These are phyloP conservation scores for Lepus timidus DNA, from an alignment of 2,113 vertebrate species.

Conservation along the genomic window DNA sequence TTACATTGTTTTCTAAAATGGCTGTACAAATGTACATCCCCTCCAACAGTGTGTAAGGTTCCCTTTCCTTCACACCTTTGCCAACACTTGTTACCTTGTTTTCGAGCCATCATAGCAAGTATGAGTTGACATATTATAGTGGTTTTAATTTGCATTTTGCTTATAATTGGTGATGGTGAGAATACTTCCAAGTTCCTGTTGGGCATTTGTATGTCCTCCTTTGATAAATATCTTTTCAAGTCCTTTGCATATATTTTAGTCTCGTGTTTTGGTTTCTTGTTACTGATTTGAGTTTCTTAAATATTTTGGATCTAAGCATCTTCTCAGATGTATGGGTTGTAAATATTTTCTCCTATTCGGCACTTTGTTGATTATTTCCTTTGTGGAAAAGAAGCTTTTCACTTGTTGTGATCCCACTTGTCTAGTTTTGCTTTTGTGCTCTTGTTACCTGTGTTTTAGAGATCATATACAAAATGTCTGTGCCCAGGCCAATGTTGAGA, in stretches of 20 bases:
- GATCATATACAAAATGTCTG: not conserved
- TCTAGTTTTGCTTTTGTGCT: no score
- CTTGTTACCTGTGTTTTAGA: not conserved
- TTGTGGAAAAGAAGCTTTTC: not conserved
- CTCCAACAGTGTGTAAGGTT: not conserved
- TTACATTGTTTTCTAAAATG: not conserved
- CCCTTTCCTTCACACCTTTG: not conserved
- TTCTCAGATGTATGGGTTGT: not conserved
- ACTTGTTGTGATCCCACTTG: not conserved
- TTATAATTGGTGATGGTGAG: not conserved
- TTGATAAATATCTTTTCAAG: not conserved
- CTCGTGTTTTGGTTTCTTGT: not conserved
- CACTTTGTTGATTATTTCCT: no score
- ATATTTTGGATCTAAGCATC: not conserved
- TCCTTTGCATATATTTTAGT: no score
- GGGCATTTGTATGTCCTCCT: not conserved
- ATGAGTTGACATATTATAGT: not conserved
- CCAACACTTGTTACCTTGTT: not conserved
- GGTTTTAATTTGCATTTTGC: not conserved
- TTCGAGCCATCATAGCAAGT: not conserved
- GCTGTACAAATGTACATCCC: not conserved
- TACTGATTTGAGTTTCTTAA: not conserved
- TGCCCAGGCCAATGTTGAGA: not conserved
- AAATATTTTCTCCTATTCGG: not conserved
- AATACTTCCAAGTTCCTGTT: not conserved